Percentiles rank a stretch among this genome's conserved stretches.
These are phyloP conservation scores for Oryctes rhinoceros DNA, from an alignment of 1,140 invertebrate species.

Conservation along the genomic window DNA sequence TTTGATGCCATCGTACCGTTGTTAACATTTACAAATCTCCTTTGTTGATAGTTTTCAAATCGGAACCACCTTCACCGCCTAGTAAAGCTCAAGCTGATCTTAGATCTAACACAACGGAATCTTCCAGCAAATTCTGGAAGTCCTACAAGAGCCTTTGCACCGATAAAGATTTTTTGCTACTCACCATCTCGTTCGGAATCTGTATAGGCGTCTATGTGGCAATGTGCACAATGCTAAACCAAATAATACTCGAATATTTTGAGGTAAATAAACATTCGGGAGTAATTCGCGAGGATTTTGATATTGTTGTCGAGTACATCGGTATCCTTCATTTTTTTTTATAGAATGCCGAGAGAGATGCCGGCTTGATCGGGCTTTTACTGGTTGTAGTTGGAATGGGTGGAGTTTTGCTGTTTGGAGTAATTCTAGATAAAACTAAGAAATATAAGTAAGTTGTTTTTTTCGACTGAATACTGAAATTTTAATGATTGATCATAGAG, in stretches of 20 bases:
- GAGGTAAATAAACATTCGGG: conserved; percentile 46
- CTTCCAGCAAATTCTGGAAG: conserved; percentile 41
- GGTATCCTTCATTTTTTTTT: neutral
- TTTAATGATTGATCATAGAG: conserved; percentile 44
- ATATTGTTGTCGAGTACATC: too few species aligned
- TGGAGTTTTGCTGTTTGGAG: conserved; percentile 73
- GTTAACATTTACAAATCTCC: too few species aligned
- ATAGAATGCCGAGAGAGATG: conserved; percentile 63
- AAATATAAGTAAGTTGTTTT: conserved; percentile 73
- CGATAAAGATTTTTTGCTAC: conserved; percentile 46
- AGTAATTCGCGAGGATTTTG: neutral
- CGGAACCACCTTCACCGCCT: conserved; percentile 22
- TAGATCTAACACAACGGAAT: neutral
- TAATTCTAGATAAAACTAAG: conserved; percentile 73
- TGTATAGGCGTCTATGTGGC: conserved; percentile 50
- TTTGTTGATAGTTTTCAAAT: conserved; percentile 19
- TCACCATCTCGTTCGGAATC: conserved; percentile 49
- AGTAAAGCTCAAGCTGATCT: conserved; percentile 14
- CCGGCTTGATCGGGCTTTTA: conserved; percentile 54
- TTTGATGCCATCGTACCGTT: too few species aligned
- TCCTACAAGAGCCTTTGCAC: conserved; percentile 44
- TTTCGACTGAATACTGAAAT: conserved; percentile 50
- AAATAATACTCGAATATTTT: conserved; percentile 52
- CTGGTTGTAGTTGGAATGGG: conserved; percentile 75
- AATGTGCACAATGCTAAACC: conserved; percentile 50